Evolutionary conservation across 64 coral and sea anemone genomes (phyloP).

Genomic region (Exaiptasia diaphana): DNA sequence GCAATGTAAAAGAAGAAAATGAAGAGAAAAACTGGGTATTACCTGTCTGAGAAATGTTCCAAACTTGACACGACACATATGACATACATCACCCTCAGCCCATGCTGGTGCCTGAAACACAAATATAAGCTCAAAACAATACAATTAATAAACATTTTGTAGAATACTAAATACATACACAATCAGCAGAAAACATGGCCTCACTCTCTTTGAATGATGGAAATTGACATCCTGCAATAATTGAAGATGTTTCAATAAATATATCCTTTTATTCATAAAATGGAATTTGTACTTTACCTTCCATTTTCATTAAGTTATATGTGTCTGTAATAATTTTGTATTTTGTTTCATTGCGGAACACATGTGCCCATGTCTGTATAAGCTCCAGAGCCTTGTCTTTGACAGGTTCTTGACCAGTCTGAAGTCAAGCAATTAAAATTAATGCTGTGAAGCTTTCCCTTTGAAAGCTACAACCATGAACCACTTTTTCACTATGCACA

Average conservation of each 20-base stretch:
- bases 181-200: constrained; percentile 89
- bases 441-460: neutral
- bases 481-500: too few relatives aligned
- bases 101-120: constrained; percentile 81
- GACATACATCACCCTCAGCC: constrained; percentile 96
- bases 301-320: constrained; percentile 96
- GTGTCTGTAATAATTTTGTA: constrained; percentile 96
- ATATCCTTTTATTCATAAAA: too few relatives aligned
- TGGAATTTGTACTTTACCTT: constrained; percentile 52
- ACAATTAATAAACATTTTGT: neutral
- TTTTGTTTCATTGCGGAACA: constrained; percentile 89
- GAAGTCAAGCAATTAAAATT: too few relatives aligned
- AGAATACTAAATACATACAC: constrained; percentile 48
- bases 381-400: constrained; percentile 70
- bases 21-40: too few relatives aligned
- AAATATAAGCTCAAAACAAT: neutral
- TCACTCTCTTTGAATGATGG: constrained; percentile 87
- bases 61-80: constrained; percentile 99
- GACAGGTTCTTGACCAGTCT: constrained; percentile 82
- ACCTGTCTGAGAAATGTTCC: constrained; percentile 94
- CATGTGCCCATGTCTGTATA: constrained; percentile 90
- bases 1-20: too few relatives aligned
- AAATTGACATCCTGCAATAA: constrained; percentile 71
- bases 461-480: too few relatives aligned
- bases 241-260: neutral